phyloP scores from a whole-genome alignment of 2,888 invertebrate genomes.

The Sacculina carcini region DNA sequence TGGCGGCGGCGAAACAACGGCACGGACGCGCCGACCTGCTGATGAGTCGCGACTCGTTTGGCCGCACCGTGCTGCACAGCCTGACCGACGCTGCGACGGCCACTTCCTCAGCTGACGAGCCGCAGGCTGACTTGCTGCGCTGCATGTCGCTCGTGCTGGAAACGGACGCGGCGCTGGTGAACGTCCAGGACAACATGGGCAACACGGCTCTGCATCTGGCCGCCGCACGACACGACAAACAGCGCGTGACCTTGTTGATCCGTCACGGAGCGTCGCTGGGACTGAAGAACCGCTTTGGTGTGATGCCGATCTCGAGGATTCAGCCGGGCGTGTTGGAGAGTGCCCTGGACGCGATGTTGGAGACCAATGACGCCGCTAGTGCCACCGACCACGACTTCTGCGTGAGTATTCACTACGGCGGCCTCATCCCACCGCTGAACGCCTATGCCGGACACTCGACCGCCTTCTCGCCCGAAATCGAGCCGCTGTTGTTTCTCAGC shows the following conservation, averaged over 20 bases:
- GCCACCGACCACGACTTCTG: constrained; percentile 19
- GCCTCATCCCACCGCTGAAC: constrained; percentile 2
- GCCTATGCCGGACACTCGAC: constrained; percentile 6
- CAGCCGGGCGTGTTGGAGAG: constrained; percentile 37
- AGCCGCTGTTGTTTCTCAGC: constrained; percentile 43
- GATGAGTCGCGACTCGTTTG: constrained; percentile 5
- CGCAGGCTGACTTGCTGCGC: constrained; percentile 8
- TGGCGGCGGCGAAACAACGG: constrained; percentile 1
- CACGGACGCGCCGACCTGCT: constrained; percentile 6
- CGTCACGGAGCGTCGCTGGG: constrained; percentile 45
- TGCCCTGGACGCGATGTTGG: constrained; percentile 44
- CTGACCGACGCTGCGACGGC: constrained; percentile 9
- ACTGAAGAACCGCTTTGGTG: constrained; percentile 30
- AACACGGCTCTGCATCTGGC: constrained; percentile 37
- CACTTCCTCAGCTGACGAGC: neutral
- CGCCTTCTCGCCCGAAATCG: constrained; percentile 30
- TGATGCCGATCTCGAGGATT: constrained; percentile 43
- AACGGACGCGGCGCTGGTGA: constrained; percentile 20
- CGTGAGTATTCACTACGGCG: constrained; percentile 11
- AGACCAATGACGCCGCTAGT: constrained; percentile 34
- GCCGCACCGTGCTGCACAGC: constrained; percentile 14
- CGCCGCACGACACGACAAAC: constrained; percentile 26
- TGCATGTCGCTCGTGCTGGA: constrained; percentile 9
- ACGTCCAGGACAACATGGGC: constrained; percentile 32
- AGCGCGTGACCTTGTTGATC: constrained; percentile 34